These are phyloP conservation scores for Lobophora halterata DNA, from an alignment of 2,888 invertebrate species.

Conservation along the genomic window DNA sequence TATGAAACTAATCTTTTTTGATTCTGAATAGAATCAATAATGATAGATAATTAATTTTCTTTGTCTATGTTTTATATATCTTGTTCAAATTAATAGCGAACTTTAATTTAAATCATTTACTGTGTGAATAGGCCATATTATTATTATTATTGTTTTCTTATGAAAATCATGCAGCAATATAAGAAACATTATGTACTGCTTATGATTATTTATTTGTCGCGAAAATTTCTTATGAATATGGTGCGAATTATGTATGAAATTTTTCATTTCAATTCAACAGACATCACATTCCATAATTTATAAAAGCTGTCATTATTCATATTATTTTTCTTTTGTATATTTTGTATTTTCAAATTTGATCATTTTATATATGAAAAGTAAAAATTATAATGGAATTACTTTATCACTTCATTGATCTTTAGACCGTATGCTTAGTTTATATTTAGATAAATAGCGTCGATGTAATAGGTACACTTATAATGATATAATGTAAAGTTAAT, in stretches of 20 bases:
- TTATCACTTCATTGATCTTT: too few species aligned
- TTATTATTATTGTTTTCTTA: slow-evolving; percentile 4
- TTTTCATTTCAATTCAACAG: slow-evolving; percentile 44
- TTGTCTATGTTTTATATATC: too few species aligned
- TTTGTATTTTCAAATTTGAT: slow-evolving; percentile 5
- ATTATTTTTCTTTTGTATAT: slow-evolving; percentile 4
- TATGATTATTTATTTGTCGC: slow-evolving; percentile 17
- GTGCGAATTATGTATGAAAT: slow-evolving; percentile 42
- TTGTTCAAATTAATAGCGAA: too few species aligned
- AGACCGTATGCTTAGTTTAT: slow-evolving; percentile 11
- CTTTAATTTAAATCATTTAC: slow-evolving; percentile 12
- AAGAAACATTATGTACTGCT: slow-evolving; percentile 5
- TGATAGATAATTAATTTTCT: too few species aligned
- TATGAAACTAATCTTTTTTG: slow-evolving; percentile 5
- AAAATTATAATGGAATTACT: too few species aligned
- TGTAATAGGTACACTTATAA: slow-evolving; percentile 13
- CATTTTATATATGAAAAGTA: too few species aligned
- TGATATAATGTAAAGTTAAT: slow-evolving; percentile 12
- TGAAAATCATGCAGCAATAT: background rate
- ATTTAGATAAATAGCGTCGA: slow-evolving; percentile 10
- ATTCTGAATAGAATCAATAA: too few species aligned
- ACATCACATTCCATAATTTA: slow-evolving; percentile 75
- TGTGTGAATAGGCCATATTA: slow-evolving; percentile 19
- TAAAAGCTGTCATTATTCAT: slow-evolving; percentile 43
- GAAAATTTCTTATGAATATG: slow-evolving; percentile 52